Percentiles rank a stretch among this genome's conserved stretches.
These are phyloP conservation scores for Galago senegalensis DNA, from an alignment of 2,797 vertebrate genomes.

Conservation along the genomic window DNA sequence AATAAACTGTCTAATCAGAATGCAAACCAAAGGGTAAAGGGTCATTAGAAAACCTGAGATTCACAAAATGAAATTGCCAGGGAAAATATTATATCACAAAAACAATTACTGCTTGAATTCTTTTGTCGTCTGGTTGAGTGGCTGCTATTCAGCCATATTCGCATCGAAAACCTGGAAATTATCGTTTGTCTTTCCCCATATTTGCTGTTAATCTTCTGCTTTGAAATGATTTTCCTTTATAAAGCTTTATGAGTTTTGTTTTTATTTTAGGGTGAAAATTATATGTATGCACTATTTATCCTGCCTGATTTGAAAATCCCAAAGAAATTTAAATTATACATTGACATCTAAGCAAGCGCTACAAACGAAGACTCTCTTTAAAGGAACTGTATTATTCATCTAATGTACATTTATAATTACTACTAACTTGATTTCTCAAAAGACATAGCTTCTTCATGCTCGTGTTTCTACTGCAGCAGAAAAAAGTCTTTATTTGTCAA, in stretches of 20 bases:
- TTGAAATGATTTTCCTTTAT: constrained; percentile 48
- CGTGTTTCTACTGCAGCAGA: constrained; percentile 19
- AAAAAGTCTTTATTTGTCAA: constrained; percentile 56
- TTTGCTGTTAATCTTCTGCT: constrained; percentile 64
- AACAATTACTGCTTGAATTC: constrained; percentile 51
- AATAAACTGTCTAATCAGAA: constrained; percentile 6
- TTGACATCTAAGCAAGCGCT: constrained; percentile 58
- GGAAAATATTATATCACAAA: constrained; percentile 25
- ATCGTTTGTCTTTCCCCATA: constrained; percentile 14
- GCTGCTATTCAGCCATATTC: neutral
- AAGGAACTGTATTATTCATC: constrained; percentile 71
- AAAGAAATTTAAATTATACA: constrained; percentile 63
- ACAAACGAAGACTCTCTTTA: constrained; percentile 67
- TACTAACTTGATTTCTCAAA: constrained; percentile 63
- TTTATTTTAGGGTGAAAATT: constrained; percentile 30
- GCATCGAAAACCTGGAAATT: constrained; percentile 52
- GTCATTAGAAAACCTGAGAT: constrained; percentile 46
- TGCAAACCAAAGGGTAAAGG: constrained; percentile 36
- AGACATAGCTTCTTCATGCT: constrained; percentile 53
- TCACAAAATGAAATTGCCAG: constrained; percentile 12
- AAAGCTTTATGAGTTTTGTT: constrained; percentile 18
- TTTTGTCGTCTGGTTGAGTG: constrained; percentile 15
- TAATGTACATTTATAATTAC: constrained; percentile 71
- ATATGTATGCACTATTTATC: constrained; percentile 33
- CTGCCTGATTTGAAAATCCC: constrained; percentile 62